Evolutionary conservation across 2,888 invertebrate genomes (phyloP).

Genomic region (Anthrax anthrax): DNA sequence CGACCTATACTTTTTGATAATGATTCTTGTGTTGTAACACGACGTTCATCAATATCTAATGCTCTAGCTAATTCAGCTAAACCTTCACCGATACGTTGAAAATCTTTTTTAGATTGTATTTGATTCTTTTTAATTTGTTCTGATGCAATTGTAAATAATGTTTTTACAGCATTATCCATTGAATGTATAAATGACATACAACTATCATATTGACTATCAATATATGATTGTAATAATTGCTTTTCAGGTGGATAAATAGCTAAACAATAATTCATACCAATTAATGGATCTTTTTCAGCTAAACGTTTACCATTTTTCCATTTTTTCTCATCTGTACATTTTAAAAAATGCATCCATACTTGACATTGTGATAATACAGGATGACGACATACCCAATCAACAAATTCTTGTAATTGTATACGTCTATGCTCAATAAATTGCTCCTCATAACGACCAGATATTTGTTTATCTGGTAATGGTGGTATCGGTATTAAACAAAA

Average conservation of each 20-base stretch:
- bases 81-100: conserved; percentile 76
- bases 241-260: conserved; percentile 74
- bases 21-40: conserved; percentile 45
- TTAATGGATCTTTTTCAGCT: conserved; percentile 85
- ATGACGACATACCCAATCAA: conserved; percentile 92
- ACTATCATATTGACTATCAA: conserved; percentile 72
- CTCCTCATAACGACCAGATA: conserved; percentile 93
- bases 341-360: conserved; percentile 94
- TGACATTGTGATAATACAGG: conserved; percentile 83
- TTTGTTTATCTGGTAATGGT: conserved; percentile 95
- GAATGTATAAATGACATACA: conserved; percentile 68
- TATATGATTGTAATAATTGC: conserved; percentile 53
- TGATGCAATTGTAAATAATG: conserved; percentile 60
- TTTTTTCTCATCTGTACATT: conserved; percentile 91
- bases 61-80: conserved; percentile 74
- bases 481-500: conserved; percentile 91
- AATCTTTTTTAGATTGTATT: conserved; percentile 53
- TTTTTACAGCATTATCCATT: conserved; percentile 79
- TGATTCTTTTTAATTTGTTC: conserved; percentile 81
- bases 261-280: conserved; percentile 83
- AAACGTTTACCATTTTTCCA: conserved; percentile 95
- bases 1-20: conserved; percentile 68
- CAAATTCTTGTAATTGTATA: conserved; percentile 88
- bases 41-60: conserved; percentile 61
- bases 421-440: conserved; percentile 91